Conservation (phyloP, 2,797 vertebrate genomes). For the Limnodromus scolopaceus region DNA sequence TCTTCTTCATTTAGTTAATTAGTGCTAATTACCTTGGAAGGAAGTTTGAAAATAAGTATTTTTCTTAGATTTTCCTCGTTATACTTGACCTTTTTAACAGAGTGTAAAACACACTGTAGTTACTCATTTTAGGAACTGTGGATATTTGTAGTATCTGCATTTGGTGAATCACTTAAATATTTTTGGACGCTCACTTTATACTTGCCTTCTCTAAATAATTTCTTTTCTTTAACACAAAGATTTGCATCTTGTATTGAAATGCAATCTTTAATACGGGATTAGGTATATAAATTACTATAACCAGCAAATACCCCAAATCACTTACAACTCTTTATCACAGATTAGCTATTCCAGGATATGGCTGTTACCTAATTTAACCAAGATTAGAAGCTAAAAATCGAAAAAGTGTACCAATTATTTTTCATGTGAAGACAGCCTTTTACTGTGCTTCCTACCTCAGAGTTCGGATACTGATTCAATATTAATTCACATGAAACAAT, state of each 20-base stretch:
- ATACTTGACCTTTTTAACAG: neutral
- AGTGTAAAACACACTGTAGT: rapidly evolving
- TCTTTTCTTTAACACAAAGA: neutral
- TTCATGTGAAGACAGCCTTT: neutral
- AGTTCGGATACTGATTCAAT: neutral
- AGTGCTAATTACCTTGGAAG: neutral
- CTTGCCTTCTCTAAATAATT: neutral
- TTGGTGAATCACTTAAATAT: neutral
- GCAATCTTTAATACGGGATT: neutral
- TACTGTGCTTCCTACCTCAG: neutral
- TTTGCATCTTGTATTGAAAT: neutral
- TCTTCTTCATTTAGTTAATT: neutral
- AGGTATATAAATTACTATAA: neutral
- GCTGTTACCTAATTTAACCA: neutral
- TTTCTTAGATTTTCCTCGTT: neutral
- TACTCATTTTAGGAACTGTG: neutral
- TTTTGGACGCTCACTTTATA: neutral
- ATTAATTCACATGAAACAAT: neutral
- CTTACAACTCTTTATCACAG: neutral
- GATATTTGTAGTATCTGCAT: neutral
- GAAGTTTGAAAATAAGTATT: neutral
- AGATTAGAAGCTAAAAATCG: neutral
- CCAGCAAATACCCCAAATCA: neutral
- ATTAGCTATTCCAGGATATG: neutral
- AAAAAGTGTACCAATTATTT: neutral